phyloP scores from a whole-genome alignment of 2,888 invertebrate genomes.

The Cylindroiulus punctatus region DNA sequence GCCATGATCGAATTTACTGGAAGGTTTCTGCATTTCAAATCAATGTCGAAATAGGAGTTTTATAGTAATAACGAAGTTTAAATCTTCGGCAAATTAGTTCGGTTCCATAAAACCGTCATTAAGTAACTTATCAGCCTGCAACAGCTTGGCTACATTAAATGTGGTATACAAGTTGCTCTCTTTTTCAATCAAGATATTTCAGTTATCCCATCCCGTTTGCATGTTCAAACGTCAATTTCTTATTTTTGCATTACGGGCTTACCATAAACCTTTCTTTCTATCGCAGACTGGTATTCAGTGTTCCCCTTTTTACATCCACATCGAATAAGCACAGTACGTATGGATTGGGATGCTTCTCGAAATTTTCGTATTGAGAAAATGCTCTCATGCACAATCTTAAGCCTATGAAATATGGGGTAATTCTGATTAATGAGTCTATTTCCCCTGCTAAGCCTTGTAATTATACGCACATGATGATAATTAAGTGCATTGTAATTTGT shows the following conservation, averaged over 20 bases:
- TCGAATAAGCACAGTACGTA: not conserved
- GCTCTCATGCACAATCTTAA: constrained; percentile 9
- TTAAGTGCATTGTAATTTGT: constrained; percentile 31
- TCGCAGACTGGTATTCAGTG: not conserved
- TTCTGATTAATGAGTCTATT: constrained; percentile 34
- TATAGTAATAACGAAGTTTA: not conserved
- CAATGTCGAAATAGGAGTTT: not conserved
- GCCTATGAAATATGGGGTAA: not conserved
- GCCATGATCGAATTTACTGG: too few species aligned
- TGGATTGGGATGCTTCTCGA: not conserved
- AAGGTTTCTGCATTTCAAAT: not conserved
- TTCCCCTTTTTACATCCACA: not conserved
- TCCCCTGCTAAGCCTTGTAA: constrained; percentile 23
- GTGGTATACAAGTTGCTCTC: not conserved
- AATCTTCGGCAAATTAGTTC: not conserved
- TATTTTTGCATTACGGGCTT: not conserved
- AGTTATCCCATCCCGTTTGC: not conserved
- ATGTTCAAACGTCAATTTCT: not conserved
- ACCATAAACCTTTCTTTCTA: not conserved
- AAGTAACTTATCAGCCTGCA: not conserved
- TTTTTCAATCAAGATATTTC: not conserved
- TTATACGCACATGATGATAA: constrained; percentile 23
- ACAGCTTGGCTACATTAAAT: not conserved
- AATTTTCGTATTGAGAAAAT: not conserved
- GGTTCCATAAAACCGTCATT: not conserved